phyloP scores from a whole-genome alignment of 2,797 vertebrate genomes.

The Dendrocincla fuliginosa region DNA sequence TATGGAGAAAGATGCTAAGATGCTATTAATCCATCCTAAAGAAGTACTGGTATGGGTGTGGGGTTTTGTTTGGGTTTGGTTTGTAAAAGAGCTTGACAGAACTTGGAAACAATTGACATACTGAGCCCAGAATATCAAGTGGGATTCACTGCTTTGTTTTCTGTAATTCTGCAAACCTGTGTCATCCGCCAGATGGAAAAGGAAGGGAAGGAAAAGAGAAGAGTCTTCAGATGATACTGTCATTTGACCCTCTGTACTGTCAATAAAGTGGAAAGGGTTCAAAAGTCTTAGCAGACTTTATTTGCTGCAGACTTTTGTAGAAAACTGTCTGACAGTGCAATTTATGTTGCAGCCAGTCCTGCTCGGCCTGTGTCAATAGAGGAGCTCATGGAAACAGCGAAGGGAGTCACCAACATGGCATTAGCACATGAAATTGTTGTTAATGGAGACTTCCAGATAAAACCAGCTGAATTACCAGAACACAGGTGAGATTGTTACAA shows the following conservation, averaged over 20 bases:
- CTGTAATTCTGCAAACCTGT: neutral
- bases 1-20: neutral
- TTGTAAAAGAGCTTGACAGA: neutral
- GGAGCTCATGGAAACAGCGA: constrained; percentile 91
- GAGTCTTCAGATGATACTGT: neutral
- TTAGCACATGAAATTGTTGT: constrained; percentile 94
- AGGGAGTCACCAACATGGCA: constrained; percentile 94
- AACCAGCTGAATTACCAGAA: constrained; percentile 84
- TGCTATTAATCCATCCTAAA: neutral
- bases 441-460: constrained; percentile 88
- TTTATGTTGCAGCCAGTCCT: constrained; percentile 84
- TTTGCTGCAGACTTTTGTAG: neutral
- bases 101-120: neutral
- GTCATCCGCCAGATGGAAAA: neutral
- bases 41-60: neutral
- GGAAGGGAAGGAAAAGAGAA: neutral
- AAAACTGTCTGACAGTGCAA: neutral
- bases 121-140: neutral
- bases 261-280: neutral
- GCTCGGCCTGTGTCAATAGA: constrained; percentile 86
- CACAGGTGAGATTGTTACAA: constrained; percentile 82
- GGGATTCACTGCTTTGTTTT: neutral
- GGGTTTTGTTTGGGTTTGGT: neutral
- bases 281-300: neutral
- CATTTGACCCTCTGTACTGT: neutral